Percentiles rank a stretch among this genome's conserved stretches.
Conservation (phyloP, 2,113 vertebrate genomes). For the Xenus cinereus region DNA sequence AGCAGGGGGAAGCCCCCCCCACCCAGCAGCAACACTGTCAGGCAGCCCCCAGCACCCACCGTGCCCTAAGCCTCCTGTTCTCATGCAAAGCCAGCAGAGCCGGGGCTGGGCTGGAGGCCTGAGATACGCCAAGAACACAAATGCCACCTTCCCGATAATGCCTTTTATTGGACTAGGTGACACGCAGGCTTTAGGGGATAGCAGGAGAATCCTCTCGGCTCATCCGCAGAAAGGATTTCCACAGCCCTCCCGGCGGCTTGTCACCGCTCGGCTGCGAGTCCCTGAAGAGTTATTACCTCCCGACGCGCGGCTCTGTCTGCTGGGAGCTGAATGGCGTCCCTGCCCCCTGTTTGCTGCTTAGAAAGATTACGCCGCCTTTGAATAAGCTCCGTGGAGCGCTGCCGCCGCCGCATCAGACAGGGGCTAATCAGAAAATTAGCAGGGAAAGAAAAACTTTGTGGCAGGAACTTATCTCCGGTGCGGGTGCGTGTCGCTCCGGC, state of each 20-base stretch:
- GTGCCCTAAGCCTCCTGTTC: not conserved
- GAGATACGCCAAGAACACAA: not conserved
- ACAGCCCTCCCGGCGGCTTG: slow-evolving; percentile 34
- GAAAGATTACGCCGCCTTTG: slow-evolving; percentile 45
- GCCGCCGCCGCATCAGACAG: slow-evolving; percentile 28
- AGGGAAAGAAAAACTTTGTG: slow-evolving; percentile 24
- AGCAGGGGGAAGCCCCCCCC: fast-evolving
- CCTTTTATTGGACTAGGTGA: slow-evolving; percentile 65
- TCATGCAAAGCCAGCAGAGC: not conserved
- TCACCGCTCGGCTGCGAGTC: not conserved
- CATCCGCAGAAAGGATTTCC: slow-evolving; percentile 54
- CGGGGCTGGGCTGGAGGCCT: not conserved
- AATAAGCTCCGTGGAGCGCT: slow-evolving; percentile 36
- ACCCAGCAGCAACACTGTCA: not conserved
- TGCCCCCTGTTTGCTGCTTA: slow-evolving; percentile 44
- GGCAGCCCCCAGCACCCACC: not conserved
- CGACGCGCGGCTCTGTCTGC: not conserved
- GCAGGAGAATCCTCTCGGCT: slow-evolving; percentile 58
- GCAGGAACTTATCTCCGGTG: not conserved
- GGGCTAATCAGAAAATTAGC: slow-evolving; percentile 54
- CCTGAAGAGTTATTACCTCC: not conserved
- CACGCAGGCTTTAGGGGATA: slow-evolving; percentile 59
- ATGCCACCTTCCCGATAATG: slow-evolving; percentile 38
- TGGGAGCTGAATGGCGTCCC: not conserved
- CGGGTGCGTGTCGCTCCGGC: not conserved